phyloP scores from a whole-genome alignment of 2,888 invertebrate genomes.

The Crioceris asparagi region DNA sequence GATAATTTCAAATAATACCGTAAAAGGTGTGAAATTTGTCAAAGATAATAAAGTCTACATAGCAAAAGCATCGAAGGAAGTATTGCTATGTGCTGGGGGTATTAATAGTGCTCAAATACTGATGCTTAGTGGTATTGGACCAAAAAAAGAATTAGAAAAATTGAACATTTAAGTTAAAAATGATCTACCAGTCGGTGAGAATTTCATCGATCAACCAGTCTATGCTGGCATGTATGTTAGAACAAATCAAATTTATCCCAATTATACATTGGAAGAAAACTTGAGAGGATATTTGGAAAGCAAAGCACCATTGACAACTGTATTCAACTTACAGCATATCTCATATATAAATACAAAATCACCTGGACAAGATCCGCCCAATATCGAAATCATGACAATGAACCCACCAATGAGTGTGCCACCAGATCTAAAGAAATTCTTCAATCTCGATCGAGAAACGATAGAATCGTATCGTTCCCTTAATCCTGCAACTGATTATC shows the following conservation, averaged over 20 bases:
- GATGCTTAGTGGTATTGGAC: slow-evolving; percentile 28
- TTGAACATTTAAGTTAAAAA: slow-evolving; percentile 19
- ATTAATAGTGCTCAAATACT: slow-evolving; percentile 45
- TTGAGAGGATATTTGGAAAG: slow-evolving; percentile 5
- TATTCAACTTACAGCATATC: slow-evolving; percentile 5
- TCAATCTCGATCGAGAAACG: slow-evolving; percentile 1
- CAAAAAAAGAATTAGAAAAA: slow-evolving; percentile 17
- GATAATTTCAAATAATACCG: slow-evolving; percentile 40
- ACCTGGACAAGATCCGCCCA: not conserved
- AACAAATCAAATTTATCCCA: slow-evolving; percentile 4
- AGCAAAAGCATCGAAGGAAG: slow-evolving; percentile 51
- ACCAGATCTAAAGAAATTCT: not conserved
- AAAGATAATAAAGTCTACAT: slow-evolving; percentile 36
- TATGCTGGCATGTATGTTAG: slow-evolving; percentile 19
- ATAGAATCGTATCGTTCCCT: not conserved
- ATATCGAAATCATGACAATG: not conserved
- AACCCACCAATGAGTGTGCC: slow-evolving; percentile 2
- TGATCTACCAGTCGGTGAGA: slow-evolving; percentile 23
- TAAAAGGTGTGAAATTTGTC: slow-evolving; percentile 45
- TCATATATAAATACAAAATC: slow-evolving; percentile 8
- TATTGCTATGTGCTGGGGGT: slow-evolving; percentile 66
- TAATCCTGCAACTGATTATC: slow-evolving; percentile 13
- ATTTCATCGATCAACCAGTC: slow-evolving; percentile 23
- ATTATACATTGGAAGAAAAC: not conserved
- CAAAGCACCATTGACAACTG: slow-evolving; percentile 3